Percentiles rank a stretch among this genome's conserved stretches.
These are phyloP conservation scores for Seriola quinqueradiata DNA, from an alignment of 2,113 vertebrate genomes.

Conservation along the genomic window DNA sequence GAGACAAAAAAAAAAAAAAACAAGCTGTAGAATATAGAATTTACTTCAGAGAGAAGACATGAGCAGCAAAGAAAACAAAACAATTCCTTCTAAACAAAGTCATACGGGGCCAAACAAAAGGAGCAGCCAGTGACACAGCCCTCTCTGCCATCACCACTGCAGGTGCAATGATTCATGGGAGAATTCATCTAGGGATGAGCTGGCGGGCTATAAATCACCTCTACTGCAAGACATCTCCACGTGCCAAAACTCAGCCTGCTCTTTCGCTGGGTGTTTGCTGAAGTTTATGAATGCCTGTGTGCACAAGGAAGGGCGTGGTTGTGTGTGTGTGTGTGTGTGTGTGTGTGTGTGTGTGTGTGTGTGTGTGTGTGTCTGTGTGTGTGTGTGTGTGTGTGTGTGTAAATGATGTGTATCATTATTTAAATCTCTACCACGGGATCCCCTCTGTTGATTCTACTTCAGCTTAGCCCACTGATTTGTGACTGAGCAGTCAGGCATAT, in stretches of 20 bases:
- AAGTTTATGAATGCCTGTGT: slow-evolving; percentile 56
- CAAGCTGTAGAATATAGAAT: not conserved
- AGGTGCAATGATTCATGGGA: slow-evolving; percentile 80
- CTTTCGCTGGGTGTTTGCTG: slow-evolving; percentile 35
- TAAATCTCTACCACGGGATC: slow-evolving; percentile 62
- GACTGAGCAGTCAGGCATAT: slow-evolving; percentile 56
- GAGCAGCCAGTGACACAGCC: slow-evolving; percentile 63
- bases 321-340: slow-evolving; percentile 7
- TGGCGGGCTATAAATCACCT: slow-evolving; percentile 75
- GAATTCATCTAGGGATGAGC: slow-evolving; percentile 75
- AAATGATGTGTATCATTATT: slow-evolving; percentile 60
- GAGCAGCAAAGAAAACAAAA: not conserved
- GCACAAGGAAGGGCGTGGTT: slow-evolving; percentile 41
- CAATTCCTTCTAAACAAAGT: slow-evolving; percentile 46
- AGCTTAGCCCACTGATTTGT: slow-evolving; percentile 58
- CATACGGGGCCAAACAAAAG: slow-evolving; percentile 50
- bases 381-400: slow-evolving; percentile 6
- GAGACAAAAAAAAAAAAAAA: slow-evolving; percentile 20
- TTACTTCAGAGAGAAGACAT: not conserved
- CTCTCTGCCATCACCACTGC: slow-evolving; percentile 67
- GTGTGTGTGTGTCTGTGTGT: not conserved
- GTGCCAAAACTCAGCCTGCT: slow-evolving; percentile 42
- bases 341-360: slow-evolving; percentile 1
- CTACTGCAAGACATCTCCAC: slow-evolving; percentile 65
- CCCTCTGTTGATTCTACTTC: slow-evolving; percentile 31